A percentile compares a stretch with the other conserved stretches of the same genome.
Evolutionary conservation across 2,888 invertebrate species (phyloP).

Genomic region (Ormyrus pomaceus): DNA sequence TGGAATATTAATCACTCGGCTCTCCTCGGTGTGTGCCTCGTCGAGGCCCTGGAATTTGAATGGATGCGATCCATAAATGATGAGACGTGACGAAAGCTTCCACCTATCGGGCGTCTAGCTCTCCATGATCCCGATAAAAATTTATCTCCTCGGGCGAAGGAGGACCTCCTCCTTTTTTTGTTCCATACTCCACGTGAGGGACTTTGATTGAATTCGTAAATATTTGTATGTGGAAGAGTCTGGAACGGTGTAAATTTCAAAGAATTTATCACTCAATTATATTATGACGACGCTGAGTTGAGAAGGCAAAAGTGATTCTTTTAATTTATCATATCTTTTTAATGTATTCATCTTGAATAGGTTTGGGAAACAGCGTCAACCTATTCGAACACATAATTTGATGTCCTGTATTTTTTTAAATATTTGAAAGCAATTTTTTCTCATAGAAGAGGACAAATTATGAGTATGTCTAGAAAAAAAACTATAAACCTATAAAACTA

Average conservation of each 20-base stretch:
- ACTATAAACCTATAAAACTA: too few relatives aligned
- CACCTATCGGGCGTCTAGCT: conserved; percentile 51
- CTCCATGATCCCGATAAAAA: conserved; percentile 48
- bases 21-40: neutral
- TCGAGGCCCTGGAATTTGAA: conserved; percentile 63
- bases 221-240: neutral
- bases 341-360: neutral
- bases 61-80: conserved; percentile 72
- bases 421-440: too few relatives aligned
- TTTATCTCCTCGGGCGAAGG: conserved; percentile 27
- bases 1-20: conserved; percentile 69
- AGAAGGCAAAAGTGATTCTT: conserved; percentile 17
- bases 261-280: conserved; percentile 33
- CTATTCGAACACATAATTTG: too few relatives aligned
- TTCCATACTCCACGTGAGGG: neutral
- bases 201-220: conserved; percentile 29
- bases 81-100: conserved; percentile 74
- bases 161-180: conserved; percentile 10
- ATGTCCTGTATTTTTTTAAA: too few relatives aligned
- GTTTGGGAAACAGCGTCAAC: too few relatives aligned
- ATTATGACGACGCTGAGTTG: neutral
- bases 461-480: too few relatives aligned
- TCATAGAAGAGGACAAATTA: too few relatives aligned
- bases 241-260: conserved; percentile 5
- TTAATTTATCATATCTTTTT: neutral